Evolutionary conservation across 2,797 vertebrate species (phyloP).

Genomic region (Peromyscus nudipes): DNA sequence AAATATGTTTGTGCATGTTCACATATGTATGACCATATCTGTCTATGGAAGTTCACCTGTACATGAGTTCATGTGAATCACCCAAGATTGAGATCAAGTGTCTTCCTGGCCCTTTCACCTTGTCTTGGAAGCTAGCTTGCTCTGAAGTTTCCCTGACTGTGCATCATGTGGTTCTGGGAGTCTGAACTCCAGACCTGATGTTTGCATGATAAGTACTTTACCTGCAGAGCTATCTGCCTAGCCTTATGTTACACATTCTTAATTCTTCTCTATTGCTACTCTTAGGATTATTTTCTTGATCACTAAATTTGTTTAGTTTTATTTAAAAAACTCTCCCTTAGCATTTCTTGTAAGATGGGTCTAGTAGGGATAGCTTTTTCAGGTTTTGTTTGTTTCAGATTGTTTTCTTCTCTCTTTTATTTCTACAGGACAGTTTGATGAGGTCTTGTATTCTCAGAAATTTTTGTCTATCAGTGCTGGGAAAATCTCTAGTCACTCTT

Average conservation of each 20-base stretch:
- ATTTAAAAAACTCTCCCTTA: neutral
- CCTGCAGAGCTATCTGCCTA: neutral
- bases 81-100: neutral
- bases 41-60: neutral
- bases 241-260: neutral
- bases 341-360: neutral
- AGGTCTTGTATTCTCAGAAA: neutral
- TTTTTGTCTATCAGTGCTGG: neutral
- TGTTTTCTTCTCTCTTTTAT: neutral
- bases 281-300: neutral
- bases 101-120: neutral
- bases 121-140: neutral
- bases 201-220: neutral
- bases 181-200: neutral
- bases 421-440: neutral
- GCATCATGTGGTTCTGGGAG: neutral
- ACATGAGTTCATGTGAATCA: neutral
- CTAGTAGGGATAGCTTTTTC: neutral
- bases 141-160: neutral
- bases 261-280: neutral
- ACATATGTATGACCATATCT: neutral
- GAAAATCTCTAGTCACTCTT: neutral
- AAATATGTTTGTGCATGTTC: neutral
- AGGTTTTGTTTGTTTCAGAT: neutral
- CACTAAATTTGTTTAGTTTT: neutral